phyloP scores from a whole-genome alignment of 2,113 vertebrate genomes.

The Cottus gobio region DNA sequence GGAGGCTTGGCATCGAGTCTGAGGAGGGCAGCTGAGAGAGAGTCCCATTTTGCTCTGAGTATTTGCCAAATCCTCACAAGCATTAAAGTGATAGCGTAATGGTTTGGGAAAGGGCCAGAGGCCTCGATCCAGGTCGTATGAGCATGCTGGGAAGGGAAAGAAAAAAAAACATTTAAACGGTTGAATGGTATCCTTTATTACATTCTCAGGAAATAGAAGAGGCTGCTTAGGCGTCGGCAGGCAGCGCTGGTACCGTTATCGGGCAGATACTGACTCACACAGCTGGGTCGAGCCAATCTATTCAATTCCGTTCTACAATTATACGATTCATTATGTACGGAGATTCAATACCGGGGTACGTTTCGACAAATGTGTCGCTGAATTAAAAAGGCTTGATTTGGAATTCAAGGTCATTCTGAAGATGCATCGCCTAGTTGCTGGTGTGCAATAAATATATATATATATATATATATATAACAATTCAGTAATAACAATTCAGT shows the following conservation, averaged over 20 bases:
- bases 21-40: conserved; percentile 35
- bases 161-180: conserved; percentile 53
- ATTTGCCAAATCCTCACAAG: conserved; percentile 57
- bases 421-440: neutral
- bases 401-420: neutral
- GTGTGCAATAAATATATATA: too few relatives aligned
- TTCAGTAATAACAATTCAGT: neutral
- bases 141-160: neutral
- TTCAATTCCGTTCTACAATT: neutral
- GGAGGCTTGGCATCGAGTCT: conserved; percentile 27
- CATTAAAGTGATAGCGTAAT: conserved; percentile 57
- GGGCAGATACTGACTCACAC: neutral
- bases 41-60: conserved; percentile 43
- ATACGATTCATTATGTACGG: neutral
- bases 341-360: neutral
- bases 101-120: conserved; percentile 58
- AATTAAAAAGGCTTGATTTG: neutral
- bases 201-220: conserved; percentile 46
- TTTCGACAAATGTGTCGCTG: neutral
- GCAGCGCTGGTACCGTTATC: neutral
- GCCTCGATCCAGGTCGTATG: conserved; percentile 36
- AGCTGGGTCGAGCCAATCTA: neutral
- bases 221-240: conserved; percentile 19
- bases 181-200: conserved; percentile 62
- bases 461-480: too few relatives aligned